Percentiles rank a stretch among this genome's conserved stretches.
These are phyloP conservation scores for Julus scandinavius DNA, from an alignment of 2,888 invertebrate genomes.

Conservation along the genomic window DNA sequence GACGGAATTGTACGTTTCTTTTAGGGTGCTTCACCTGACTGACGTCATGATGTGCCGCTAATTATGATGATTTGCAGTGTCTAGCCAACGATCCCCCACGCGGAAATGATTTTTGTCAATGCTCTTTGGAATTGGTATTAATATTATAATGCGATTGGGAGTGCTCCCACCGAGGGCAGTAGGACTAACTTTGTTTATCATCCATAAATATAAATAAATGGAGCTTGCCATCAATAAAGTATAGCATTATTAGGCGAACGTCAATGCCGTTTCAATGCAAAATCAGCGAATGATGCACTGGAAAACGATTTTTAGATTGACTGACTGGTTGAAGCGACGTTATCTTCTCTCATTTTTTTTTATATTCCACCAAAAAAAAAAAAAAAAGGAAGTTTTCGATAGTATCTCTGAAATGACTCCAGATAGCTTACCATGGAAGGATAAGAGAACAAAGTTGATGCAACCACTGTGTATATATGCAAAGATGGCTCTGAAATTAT, in stretches of 20 bases:
- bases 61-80: background rate
- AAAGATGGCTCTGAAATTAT: too few relatives aligned
- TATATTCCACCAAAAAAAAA: too few relatives aligned
- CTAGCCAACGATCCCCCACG: background rate
- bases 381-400: too few relatives aligned
- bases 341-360: too few relatives aligned
- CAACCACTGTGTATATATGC: too few relatives aligned
- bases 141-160: background rate
- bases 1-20: background rate
- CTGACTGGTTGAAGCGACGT: too few relatives aligned
- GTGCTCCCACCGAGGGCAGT: slow-evolving; percentile 11
- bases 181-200: background rate
- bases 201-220: background rate
- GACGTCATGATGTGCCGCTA: background rate
- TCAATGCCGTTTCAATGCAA: too few relatives aligned
- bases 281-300: too few relatives aligned
- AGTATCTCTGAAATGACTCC: too few relatives aligned
- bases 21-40: background rate
- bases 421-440: too few relatives aligned
- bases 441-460: too few relatives aligned
- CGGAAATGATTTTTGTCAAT: background rate
- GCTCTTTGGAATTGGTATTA: background rate
- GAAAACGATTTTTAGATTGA: too few relatives aligned
- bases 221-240: background rate
- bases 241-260: background rate